Evolutionary conservation across 35 echinoderm and acorn worm species (phyloP).

Genomic region (Strongylocentrotus purpuratus): DNA sequence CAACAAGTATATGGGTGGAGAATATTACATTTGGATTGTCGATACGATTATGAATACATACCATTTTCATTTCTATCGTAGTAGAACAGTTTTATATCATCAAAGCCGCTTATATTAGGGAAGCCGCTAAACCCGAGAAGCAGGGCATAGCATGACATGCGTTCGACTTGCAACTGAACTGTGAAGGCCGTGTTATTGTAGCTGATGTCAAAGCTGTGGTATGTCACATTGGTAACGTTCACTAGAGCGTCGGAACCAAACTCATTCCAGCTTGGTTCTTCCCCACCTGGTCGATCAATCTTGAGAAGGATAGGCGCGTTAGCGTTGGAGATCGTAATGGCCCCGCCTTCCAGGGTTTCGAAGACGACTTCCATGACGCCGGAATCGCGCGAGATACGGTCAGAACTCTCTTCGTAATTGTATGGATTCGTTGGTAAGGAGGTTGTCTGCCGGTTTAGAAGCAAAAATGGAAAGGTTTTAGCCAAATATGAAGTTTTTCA

Average conservation of each 20-base stretch:
- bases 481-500: no score
- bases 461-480: no score
- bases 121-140: constrained; percentile 44
- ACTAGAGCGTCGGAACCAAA: not conserved
- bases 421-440: constrained; percentile 43
- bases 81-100: constrained; percentile 57
- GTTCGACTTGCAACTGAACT: constrained; percentile 44
- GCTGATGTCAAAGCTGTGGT: constrained; percentile 60
- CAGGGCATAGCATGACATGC: constrained; percentile 51
- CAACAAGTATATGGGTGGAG: no score
- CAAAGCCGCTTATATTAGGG: constrained; percentile 56
- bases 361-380: constrained; percentile 59
- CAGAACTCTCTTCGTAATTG: constrained; percentile 57
- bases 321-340: constrained; percentile 43
- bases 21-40: not conserved
- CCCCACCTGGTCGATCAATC: constrained; percentile 22
- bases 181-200: constrained; percentile 65
- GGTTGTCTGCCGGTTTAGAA: not conserved
- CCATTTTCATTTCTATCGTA: constrained; percentile 62
- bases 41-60: constrained; percentile 1
- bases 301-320: constrained; percentile 9
- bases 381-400: constrained; percentile 24
- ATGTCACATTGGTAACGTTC: constrained; percentile 65
- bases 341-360: not conserved
- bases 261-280: not conserved